These are phyloP conservation scores for Anneissia japonica DNA, from an alignment of 35 echinoderm and acorn worm species.

Conservation along the genomic window DNA sequence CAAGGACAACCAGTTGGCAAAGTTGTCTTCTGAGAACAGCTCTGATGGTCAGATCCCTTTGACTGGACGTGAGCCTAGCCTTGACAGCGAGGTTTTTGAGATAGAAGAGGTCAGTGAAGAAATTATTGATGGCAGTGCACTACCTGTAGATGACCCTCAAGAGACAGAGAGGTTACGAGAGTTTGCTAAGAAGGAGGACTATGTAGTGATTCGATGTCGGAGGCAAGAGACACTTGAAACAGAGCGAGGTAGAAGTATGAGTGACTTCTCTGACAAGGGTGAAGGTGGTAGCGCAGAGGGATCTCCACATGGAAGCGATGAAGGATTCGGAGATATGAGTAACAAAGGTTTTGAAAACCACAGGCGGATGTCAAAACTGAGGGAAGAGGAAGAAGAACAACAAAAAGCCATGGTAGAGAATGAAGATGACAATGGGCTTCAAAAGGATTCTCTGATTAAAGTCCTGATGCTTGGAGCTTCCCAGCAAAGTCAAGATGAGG, in stretches of 20 bases:
- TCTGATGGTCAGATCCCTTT: constrained; percentile 45
- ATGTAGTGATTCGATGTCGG: constrained; percentile 68
- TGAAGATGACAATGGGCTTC: background rate
- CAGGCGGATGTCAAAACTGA: background rate
- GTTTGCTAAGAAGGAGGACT: constrained; percentile 80
- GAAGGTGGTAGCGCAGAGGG: constrained; percentile 38
- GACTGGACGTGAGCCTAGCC: constrained; percentile 64
- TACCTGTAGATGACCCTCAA: background rate
- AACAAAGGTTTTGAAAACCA: background rate
- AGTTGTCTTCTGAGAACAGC: constrained; percentile 93
- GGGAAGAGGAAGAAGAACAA: background rate
- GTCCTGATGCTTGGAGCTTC: background rate
- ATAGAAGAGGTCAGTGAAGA: constrained; percentile 75
- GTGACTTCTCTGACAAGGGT: background rate
- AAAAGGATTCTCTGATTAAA: background rate
- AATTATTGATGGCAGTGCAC: background rate
- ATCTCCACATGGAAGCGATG: constrained; percentile 77
- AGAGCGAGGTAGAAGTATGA: constrained; percentile 62
- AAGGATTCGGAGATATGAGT: constrained; percentile 59
- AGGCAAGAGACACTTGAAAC: constrained; percentile 79
- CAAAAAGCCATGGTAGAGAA: background rate
- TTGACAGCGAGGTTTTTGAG: constrained; percentile 97
- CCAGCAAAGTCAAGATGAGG: background rate
- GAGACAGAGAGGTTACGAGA: constrained; percentile 71
- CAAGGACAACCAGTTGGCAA: constrained; percentile 74